A percentile compares a stretch with the other conserved stretches of the same genome.
These are phyloP conservation scores for Mythimna vitellina DNA, from an alignment of 2,888 invertebrate genomes.

Conservation along the genomic window DNA sequence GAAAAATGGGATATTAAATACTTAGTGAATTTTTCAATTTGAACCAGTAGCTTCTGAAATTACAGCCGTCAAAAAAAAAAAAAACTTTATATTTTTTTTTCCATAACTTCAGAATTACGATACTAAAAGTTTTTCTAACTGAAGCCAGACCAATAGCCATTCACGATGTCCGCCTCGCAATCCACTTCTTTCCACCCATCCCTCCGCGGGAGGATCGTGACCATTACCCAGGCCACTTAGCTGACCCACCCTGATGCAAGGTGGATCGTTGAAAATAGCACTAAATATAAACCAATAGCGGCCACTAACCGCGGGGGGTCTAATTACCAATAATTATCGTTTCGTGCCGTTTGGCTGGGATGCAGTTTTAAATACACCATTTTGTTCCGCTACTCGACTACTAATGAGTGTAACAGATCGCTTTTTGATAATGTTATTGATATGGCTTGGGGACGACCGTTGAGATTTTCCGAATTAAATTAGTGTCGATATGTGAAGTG, in stretches of 20 bases:
- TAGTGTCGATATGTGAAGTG: slow-evolving; percentile 47
- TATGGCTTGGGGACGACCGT: slow-evolving; percentile 68
- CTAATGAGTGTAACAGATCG: slow-evolving; percentile 85
- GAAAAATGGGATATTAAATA: too few relatives aligned
- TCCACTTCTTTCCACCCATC: slow-evolving; percentile 25
- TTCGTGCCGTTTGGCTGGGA: slow-evolving; percentile 74
- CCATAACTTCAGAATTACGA: background rate
- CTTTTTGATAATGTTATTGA: slow-evolving; percentile 86
- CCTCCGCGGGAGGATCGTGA: slow-evolving; percentile 37
- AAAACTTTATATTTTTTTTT: too few relatives aligned
- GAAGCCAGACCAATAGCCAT: background rate
- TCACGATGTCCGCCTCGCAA: background rate
- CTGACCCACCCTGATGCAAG: slow-evolving; percentile 56
- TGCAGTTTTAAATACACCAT: slow-evolving; percentile 87
- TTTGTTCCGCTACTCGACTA: slow-evolving; percentile 76
- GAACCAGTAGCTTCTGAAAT: too few relatives aligned
- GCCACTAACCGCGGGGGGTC: slow-evolving; percentile 79
- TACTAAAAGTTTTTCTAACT: background rate
- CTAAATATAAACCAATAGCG: slow-evolving; percentile 76
- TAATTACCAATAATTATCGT: slow-evolving; percentile 86
- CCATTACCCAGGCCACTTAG: slow-evolving; percentile 53
- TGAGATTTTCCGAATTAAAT: slow-evolving; percentile 62
- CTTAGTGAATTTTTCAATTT: too few relatives aligned
- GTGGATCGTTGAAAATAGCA: slow-evolving; percentile 67
- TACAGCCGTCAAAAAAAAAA: background rate